A percentile compares a stretch with the other conserved stretches of the same genome.
These are phyloP conservation scores for Callimorpha dominula DNA, from an alignment of 2,888 invertebrate species.

Conservation along the genomic window DNA sequence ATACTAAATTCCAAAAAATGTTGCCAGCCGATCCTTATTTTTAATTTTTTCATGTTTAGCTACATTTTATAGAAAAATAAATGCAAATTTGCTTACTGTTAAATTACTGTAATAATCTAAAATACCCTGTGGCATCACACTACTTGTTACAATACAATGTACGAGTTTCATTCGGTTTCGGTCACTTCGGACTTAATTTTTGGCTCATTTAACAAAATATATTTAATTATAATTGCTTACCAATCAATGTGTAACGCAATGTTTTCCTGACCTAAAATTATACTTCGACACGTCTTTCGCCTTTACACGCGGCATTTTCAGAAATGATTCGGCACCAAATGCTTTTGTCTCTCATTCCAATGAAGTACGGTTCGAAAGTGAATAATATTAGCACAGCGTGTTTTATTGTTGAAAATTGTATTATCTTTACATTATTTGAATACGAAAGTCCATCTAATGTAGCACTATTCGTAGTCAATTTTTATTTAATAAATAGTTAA, in stretches of 20 bases:
- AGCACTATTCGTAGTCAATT: not conserved
- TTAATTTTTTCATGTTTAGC: constrained; percentile 66
- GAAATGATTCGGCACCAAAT: not conserved
- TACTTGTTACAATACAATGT: too few relatives aligned
- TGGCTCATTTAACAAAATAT: too few relatives aligned
- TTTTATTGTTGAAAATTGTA: not conserved
- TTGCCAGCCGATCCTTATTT: constrained; percentile 75
- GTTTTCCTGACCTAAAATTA: not conserved
- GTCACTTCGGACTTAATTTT: too few relatives aligned
- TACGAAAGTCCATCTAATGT: not conserved
- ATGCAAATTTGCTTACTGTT: too few relatives aligned
- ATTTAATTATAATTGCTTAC: not conserved
- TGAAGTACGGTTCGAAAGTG: not conserved
- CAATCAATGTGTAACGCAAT: not conserved
- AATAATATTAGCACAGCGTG: not conserved
- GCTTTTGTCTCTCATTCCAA: not conserved
- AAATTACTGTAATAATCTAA: too few relatives aligned
- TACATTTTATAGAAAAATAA: constrained; percentile 59
- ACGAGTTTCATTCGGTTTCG: too few relatives aligned
- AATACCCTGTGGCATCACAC: too few relatives aligned
- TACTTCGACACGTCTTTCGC: not conserved
- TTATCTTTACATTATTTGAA: not conserved
- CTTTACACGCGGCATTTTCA: not conserved
- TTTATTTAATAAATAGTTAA: not conserved
- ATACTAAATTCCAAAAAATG: constrained; percentile 75